These are phyloP conservation scores for Drosophila melanica DNA, from an alignment of 1,140 invertebrate species.

Conservation along the genomic window DNA sequence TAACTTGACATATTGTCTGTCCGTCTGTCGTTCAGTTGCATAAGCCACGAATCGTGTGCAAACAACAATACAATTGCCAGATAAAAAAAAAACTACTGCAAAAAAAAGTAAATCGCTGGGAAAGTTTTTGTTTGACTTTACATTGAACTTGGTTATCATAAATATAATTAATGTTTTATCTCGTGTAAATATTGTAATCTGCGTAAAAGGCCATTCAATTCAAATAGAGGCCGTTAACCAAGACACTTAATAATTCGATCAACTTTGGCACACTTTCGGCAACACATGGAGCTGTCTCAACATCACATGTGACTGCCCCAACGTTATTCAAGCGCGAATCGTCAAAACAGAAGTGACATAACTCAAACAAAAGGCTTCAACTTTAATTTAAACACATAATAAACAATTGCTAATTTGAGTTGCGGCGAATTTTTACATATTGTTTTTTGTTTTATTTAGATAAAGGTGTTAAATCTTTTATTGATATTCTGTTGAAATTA, in stretches of 20 bases:
- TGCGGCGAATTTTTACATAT: slow-evolving; percentile 1
- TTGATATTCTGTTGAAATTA: slow-evolving; percentile 17
- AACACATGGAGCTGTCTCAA: slow-evolving; percentile 22
- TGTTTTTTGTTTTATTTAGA: background rate
- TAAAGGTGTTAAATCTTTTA: slow-evolving; percentile 34
- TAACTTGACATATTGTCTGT: slow-evolving; percentile 62
- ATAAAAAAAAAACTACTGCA: slow-evolving; percentile 14
- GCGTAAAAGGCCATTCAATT: background rate
- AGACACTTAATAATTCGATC: slow-evolving; percentile 23
- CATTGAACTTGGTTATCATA: slow-evolving; percentile 39
- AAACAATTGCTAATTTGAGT: slow-evolving; percentile 37
- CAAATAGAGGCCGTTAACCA: background rate
- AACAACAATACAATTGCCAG: slow-evolving; percentile 45
- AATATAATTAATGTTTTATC: slow-evolving; percentile 32
- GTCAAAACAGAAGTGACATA: slow-evolving; percentile 35
- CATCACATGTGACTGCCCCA: slow-evolving; percentile 4
- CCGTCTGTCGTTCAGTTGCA: slow-evolving; percentile 36
- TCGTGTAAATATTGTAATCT: slow-evolving; percentile 29
- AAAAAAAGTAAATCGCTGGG: slow-evolving; percentile 8
- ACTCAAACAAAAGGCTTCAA: slow-evolving; percentile 23
- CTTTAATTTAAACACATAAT: slow-evolving; percentile 14
- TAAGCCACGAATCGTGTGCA: slow-evolving; percentile 47
- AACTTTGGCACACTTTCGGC: slow-evolving; percentile 28
- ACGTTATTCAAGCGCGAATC: slow-evolving; percentile 2
- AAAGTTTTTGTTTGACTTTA: slow-evolving; percentile 48